Percentiles rank a stretch among this genome's conserved stretches.
phyloP scores from a whole-genome alignment of 2,888 invertebrate genomes.

The Pediacus dermestoides region DNA sequence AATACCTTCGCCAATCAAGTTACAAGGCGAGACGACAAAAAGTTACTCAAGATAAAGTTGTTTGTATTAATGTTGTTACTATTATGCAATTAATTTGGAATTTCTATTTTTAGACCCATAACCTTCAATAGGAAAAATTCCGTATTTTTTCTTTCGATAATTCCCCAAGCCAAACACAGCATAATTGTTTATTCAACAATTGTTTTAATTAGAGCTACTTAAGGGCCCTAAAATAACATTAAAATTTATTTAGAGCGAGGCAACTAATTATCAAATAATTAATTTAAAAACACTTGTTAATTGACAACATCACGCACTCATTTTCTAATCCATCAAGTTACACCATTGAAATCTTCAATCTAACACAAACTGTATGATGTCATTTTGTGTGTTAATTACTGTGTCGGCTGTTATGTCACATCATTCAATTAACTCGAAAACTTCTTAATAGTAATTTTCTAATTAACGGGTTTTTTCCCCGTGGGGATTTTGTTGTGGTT shows the following conservation, averaged over 20 bases:
- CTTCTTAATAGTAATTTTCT: too few species aligned
- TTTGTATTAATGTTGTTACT: too few species aligned
- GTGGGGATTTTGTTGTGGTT: too few species aligned
- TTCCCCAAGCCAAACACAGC: too few species aligned
- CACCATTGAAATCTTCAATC: conserved; percentile 37
- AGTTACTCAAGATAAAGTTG: too few species aligned
- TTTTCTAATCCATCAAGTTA: conserved; percentile 41
- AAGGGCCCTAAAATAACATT: conserved; percentile 32
- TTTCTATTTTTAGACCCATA: too few species aligned
- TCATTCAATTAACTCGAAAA: conserved; percentile 16
- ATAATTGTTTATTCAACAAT: conserved; percentile 27
- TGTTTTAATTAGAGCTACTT: conserved; percentile 23
- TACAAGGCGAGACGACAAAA: too few species aligned
- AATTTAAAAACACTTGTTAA: conserved; percentile 47
- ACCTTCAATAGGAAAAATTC: too few species aligned
- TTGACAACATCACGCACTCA: conserved; percentile 45
- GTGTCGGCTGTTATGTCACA: conserved; percentile 34
- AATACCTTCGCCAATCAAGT: too few species aligned
- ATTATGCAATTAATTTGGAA: too few species aligned
- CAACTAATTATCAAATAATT: conserved; percentile 42
- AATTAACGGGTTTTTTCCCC: too few species aligned
- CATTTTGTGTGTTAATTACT: conserved; percentile 40
- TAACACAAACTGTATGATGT: conserved; percentile 37
- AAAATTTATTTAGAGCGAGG: conserved; percentile 32
- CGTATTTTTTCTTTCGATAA: too few species aligned